Base-by-base conservation (phyloP, 2,888 invertebrate genomes). In the Sesia bembeciformis region DNA sequence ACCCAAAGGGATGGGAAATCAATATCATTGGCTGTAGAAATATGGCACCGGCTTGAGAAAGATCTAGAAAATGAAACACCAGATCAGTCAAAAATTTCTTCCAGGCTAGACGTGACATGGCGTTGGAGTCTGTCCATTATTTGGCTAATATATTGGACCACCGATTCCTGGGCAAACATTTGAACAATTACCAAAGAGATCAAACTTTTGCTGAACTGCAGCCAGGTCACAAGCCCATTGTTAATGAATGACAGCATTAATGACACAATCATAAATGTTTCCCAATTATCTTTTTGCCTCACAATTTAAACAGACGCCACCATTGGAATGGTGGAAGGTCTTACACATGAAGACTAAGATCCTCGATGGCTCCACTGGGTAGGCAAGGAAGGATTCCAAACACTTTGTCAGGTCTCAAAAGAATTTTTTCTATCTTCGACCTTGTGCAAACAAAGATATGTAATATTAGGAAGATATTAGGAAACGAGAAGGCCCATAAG, bases 41-140 rank as follows among this genome's bases (percentile, higher is more conserved):
- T 60, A 42, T 60, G 60, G 63, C 56, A 62, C 56, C 54, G 55
- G 54, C 54, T 64, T 54, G 57, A 59, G 55, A 57, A 56, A 51
- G 60, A 61, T 55, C n/a, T n/a, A n/a, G n/a, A n/a, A n/a, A n/a
- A n/a, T n/a, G n/a, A n/a, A n/a, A n/a, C n/a, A n/a, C n/a, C n/a
- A n/a, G n/a, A n/a, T n/a, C n/a, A n/a, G n/a, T n/a, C n/a, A n/a
- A n/a, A n/a, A n/a, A n/a, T n/a, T n/a, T n/a, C n/a, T n/a, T n/a
- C n/a, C n/a, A n/a, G n/a, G n/a, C n/a, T n/a, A n/a, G n/a, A n/a
- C n/a, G 56, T 39, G 49, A 56, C 8, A 56, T 56, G 54, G 58
- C 54, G 42, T 52, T 58, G 23, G 54, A 49, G 39, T 51, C 53
- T n/a, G 41, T 50, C n/a, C 58, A 58, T 55, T 56, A 56, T 40